Evolutionary conservation across 2,113 vertebrate genomes (phyloP), one percentile per base, ranked within the genome.

Genomic region (Sapayoa aenigma): DNA sequence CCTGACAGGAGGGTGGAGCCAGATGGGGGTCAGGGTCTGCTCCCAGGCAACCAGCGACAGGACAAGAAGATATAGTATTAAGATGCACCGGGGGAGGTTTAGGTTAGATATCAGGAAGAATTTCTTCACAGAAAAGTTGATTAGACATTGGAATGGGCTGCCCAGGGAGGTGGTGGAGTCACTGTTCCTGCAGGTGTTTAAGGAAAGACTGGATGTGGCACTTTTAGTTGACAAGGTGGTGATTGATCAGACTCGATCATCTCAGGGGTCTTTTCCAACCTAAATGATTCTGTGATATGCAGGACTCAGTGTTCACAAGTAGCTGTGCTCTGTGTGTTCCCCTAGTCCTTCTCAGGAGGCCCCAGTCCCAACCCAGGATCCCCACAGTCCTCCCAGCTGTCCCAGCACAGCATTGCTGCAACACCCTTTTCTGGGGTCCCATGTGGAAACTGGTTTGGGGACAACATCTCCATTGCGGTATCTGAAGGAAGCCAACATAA

Each of bases 271-370:
- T 67, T 89, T 59, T 53, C 39, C 47, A 53, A 41, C 24, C 16
- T n/a, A 23, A 52, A 37, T 9, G 9, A 31, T 59, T 39, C 20
- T 75, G 33, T 67, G 52, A 69, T 53, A 63, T 68, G 62, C 53
- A 69, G 21, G 39, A 3, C 15, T 53, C 30, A 1, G 33, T 22
- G 27, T 47, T 33, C 3, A 5, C 10, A 46, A 67, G 14, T 31
- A 82, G 66, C 14, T 27, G 3, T 0, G 2, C 16, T 21, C 37
- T 21, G 8, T 5, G 2, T 20, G 17, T 10, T 14, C 4, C 20
- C 25, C 24, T 12, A 19, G 53, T 30, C 49, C 62, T 37, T 24
- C 37, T 37, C 46, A 42, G 55, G 19, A 9, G 21, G 24, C 15
- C 20, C 30, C 47, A 46, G 37, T 18, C 25, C 30, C 52, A 46